Base-by-base conservation (phyloP, 2,888 invertebrate species). In the Ophioninae sp. region DNA sequence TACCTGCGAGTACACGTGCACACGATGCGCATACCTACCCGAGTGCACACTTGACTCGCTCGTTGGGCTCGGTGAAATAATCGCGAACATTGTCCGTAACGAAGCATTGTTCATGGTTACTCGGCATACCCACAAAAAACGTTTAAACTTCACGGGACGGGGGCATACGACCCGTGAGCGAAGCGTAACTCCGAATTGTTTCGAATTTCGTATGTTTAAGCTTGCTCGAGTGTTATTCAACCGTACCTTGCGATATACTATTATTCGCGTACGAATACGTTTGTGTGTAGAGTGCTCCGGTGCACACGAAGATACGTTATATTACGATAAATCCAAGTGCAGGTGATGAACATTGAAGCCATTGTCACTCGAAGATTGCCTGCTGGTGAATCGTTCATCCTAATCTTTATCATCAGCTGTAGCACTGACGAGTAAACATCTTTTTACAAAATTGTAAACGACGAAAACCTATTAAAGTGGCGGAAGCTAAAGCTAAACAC, bases 201-300 rank as follows among this genome's bases (percentile, higher is more conserved):
- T 10, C 41, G 69, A 37, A 20, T 39, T 20, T 37, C 50, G 50
- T 72, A 69, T 41, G 23, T 76, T 50, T 13, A 39, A 44, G 41
- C 44, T 81, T 69, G 70, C 64, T 81, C 64, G 56, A 44, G 83
- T 68, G 70, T 77, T 81, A 77, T 67, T 61, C 70, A 50, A 81
- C 56, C 50, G 77, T 61, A 21, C 37, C 50, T 5, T 21, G 59
- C 37, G 23, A 67, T 41, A 41, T 44, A 67, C 76, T 59, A 76
- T 76, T 57, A 76, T 81, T 76, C 50, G n/a, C 44, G 67, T 67
- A 23, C n/a, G 59, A 37, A n/a, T 59, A 50, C 61, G 17, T 50
- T 56, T 20, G n/a, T 37, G 62, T 5, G 68, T 61, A 65, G 10
- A 17, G 5, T 7, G 41, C 30, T 37, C 13, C 30, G 17, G n/a